A percentile compares a stretch with the other conserved stretches of the same genome.
These are phyloP conservation scores for Andrena trimmerana DNA, from an alignment of 2,888 invertebrate genomes.

Conservation along the genomic window DNA sequence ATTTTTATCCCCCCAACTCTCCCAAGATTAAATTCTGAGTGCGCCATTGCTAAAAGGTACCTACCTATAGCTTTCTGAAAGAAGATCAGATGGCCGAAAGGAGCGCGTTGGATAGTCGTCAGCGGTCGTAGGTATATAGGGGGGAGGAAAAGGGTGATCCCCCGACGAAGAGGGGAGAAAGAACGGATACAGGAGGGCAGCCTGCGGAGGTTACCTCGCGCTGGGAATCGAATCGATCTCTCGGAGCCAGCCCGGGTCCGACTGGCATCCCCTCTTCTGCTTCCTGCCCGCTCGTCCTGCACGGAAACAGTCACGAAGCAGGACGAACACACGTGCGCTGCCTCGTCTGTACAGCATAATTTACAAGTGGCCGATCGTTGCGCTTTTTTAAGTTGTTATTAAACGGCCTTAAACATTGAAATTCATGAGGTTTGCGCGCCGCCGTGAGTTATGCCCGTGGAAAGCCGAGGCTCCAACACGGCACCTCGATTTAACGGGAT, in stretches of 20 bases:
- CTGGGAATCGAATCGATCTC: slow-evolving; percentile 76
- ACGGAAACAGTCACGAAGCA: slow-evolving; percentile 10
- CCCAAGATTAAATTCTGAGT: neutral
- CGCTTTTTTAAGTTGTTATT: slow-evolving; percentile 14
- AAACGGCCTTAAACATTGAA: slow-evolving; percentile 28
- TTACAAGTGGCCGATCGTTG: slow-evolving; percentile 35
- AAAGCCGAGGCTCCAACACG: neutral
- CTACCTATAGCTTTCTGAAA: neutral
- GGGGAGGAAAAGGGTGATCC: slow-evolving; percentile 44
- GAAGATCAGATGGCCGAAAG: neutral
- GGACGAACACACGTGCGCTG: slow-evolving; percentile 12
- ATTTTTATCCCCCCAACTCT: too few relatives aligned
- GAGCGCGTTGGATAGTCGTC: neutral
- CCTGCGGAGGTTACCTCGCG: slow-evolving; percentile 60
- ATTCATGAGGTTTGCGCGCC: slow-evolving; percentile 37
- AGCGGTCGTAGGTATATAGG: neutral
- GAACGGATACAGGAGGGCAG: slow-evolving; percentile 52
- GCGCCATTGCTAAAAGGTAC: neutral
- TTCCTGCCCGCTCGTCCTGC: neutral
- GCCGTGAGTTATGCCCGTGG: neutral
- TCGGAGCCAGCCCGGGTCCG: slow-evolving; percentile 63
- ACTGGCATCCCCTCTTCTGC: slow-evolving; percentile 31
- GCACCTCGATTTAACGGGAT: slow-evolving; percentile 26
- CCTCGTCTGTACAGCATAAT: slow-evolving; percentile 19
- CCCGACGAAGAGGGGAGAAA: slow-evolving; percentile 44